Evolutionary conservation across 2,797 vertebrate genomes (phyloP).

Genomic region (Gymnocypris eckloni): DNA sequence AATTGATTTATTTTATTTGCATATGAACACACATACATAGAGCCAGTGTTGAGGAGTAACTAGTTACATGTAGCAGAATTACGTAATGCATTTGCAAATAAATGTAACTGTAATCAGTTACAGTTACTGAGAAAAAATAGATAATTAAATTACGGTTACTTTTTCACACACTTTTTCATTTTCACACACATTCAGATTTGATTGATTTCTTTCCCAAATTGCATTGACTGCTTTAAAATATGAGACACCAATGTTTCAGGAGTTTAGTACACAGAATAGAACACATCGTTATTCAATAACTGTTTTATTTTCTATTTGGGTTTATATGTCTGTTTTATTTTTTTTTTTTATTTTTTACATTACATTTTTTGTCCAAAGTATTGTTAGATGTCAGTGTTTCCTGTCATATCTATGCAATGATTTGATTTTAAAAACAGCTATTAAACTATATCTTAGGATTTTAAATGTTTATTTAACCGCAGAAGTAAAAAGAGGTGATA

Average conservation of each 20-base stretch:
- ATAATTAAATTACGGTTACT: no score
- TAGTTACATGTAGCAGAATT: neutral
- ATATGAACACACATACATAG: neutral
- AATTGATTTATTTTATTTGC: neutral
- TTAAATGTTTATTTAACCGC: no score
- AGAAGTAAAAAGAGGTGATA: no score
- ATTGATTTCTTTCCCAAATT: neutral
- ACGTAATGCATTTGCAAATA: neutral
- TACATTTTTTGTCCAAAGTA: no score
- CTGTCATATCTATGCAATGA: no score
- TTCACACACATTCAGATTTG: neutral
- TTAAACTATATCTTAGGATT: no score
- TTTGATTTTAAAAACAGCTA: no score
- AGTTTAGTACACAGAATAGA: neutral
- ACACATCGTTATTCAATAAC: no score
- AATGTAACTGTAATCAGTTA: neutral
- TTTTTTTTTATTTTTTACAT: no score
- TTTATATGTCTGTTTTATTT: neutral
- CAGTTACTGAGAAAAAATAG: no score
- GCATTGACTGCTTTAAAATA: neutral
- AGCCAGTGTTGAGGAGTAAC: neutral
- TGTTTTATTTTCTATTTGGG: neutral
- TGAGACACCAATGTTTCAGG: neutral
- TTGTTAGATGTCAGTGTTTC: no score
- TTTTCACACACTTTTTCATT: neutral